Evolutionary conservation across 2,888 invertebrate species (phyloP).

Genomic region (Erebia ligea): DNA sequence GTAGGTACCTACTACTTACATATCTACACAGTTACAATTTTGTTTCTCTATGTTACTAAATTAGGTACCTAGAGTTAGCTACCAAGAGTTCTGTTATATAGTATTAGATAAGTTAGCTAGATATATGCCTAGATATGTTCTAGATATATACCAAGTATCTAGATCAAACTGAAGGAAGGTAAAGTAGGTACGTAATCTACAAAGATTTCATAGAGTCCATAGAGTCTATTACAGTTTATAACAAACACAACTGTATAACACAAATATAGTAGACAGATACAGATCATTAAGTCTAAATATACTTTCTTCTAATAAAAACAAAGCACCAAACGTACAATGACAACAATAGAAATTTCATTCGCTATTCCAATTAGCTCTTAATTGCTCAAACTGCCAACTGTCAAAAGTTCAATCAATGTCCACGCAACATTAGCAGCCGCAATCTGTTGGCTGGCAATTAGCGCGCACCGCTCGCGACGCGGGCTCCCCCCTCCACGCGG

Average conservation of each 20-base stretch:
- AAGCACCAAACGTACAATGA: constrained; percentile 13
- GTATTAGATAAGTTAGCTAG: too few relatives aligned
- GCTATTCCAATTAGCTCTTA: constrained; percentile 24
- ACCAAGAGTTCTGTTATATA: too few relatives aligned
- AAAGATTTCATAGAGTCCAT: background rate
- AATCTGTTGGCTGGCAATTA: constrained; percentile 36
- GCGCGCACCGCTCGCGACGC: constrained; percentile 37
- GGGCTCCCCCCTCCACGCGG: constrained; percentile 51
- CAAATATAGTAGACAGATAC: background rate
- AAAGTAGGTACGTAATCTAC: background rate
- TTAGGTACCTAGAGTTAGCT: too few relatives aligned
- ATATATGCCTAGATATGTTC: too few relatives aligned
- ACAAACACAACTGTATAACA: background rate
- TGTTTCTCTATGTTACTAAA: too few relatives aligned
- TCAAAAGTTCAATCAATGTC: constrained; percentile 38
- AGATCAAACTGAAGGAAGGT: too few relatives aligned
- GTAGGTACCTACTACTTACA: background rate
- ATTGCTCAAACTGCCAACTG: constrained; percentile 25
- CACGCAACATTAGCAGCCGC: constrained; percentile 40
- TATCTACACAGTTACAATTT: too few relatives aligned
- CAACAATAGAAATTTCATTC: constrained; percentile 19
- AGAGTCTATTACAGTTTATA: background rate
- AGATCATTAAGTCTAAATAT: constrained; percentile 2
- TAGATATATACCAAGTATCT: too few relatives aligned
- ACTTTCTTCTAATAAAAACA: constrained; percentile 11